Base-by-base conservation (phyloP, 2,113 vertebrate species). In the Bufo bufo region DNA sequence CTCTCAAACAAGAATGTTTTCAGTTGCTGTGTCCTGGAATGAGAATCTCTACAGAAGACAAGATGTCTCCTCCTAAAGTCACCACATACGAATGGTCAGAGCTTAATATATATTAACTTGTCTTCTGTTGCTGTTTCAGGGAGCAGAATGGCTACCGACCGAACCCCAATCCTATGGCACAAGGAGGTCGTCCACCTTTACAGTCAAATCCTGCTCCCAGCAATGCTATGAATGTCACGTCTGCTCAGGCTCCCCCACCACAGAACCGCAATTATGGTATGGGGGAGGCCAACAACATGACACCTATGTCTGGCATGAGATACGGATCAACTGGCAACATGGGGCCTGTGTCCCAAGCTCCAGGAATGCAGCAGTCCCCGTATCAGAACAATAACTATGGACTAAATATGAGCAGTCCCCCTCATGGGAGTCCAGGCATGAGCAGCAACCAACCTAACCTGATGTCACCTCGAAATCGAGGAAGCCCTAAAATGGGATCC, bases 401-500 rank as follows among this genome's bases (percentile, higher is more conserved):
- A 2, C 93, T 98, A 92, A 96, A 90, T 85, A 97, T 98, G 94
- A 97, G 93, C 10, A 99, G 97, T 81, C 97, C 98, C 9, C 95
- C 97, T 0, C 98, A 97, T 23, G 94, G 96, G 59, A 97, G 96
- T 91, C 96, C 97, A 13, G 96, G 96, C 59, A 95, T 99, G 82
- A 95, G 93, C 77, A 93, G 94, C 63, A 94, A 86, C 84, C 96
- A 97, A 49, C 97, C 97, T 91, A 98, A 94, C 81, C 92, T 98
- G 85, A 94, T 97, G 79, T 99, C 98, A 19, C 97, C 97, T 84
- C 96, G 97, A 90, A 96, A 97, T 92, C 93, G 97, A 84, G 97
- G 95, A 75, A 99, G 98, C 92, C 98, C 98, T 54, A 99, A 99
- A 94, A 97, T 97, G 93, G 96, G 92, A 77, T 94, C 96, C 10